Base-by-base conservation (phyloP, 2,797 vertebrate species). In the Amblyopsis hoosieri region DNA sequence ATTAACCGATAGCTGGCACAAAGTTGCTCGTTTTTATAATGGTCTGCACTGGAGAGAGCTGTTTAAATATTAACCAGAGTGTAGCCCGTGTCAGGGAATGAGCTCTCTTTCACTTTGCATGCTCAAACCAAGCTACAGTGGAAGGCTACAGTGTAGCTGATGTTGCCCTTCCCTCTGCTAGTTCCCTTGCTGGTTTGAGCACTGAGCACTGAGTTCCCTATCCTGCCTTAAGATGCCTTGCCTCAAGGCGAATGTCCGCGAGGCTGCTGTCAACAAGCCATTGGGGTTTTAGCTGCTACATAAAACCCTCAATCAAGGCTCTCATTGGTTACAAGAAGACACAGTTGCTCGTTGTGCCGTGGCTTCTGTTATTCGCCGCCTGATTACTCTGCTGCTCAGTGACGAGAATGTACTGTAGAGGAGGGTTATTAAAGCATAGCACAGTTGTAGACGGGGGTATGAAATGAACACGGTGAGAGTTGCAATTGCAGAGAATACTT, bases 31-130 rank as follows among this genome's bases (percentile, higher is more conserved):
- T 64, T 66, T 8, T 60, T 56, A 69, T 50, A 45, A 66, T 62
- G 71, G 69, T 66, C 59, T 62, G 46, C 62, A 14, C 67, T 59
- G 62, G 62, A 76, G 62, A 57, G 55, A 71, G 54, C 72, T 82
- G 61, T 80, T 92, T 76, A 88, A 90, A 88, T 89, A 90, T 90
- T 86, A 86, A 89, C 59, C 64, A 60, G 65, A 49, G 65, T 49
- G 17, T 63, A 67, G 9, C 4, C 8, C 31, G 56, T 80, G 79
- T 86, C 75, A 56, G 76, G 71, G 64, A 60, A 65, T 74, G 70
- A 75, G 76, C 76, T 82, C 72, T 53, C 23, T 74, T 76, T 72
- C 67, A 63, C 77, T 78, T 66, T 61, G 65, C 66, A 67, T 79
- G 74, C 77, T 67, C 37, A 57, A 65, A 62, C 73, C 82, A 82